These are phyloP conservation scores for Tetheella fluctuosa DNA, from an alignment of 2,888 invertebrate species.

Conservation along the genomic window DNA sequence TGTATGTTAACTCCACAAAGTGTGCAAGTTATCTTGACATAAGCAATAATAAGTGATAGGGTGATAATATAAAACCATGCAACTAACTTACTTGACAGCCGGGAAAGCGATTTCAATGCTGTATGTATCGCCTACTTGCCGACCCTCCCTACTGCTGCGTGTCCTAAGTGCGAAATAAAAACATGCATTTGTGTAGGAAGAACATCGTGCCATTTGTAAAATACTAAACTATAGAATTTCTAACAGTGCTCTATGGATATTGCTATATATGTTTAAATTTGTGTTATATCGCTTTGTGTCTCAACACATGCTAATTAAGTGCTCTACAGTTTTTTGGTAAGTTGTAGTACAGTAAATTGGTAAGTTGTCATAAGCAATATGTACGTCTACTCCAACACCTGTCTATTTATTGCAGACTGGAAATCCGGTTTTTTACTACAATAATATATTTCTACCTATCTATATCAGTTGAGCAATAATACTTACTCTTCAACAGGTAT, in stretches of 20 bases:
- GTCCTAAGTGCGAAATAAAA: conserved; percentile 86
- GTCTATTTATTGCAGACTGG: background rate
- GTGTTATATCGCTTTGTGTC: conserved; percentile 26
- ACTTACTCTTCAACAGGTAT: conserved; percentile 95
- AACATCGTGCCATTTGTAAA: conserved; percentile 60
- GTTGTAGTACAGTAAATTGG: too few species aligned
- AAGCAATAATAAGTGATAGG: conserved; percentile 39
- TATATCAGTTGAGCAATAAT: conserved; percentile 15
- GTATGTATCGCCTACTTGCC: conserved; percentile 95
- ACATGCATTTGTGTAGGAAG: conserved; percentile 80
- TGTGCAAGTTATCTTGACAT: background rate
- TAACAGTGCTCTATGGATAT: conserved; percentile 41
- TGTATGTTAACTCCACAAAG: background rate
- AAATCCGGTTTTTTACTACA: background rate
- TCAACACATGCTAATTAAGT: conserved; percentile 47
- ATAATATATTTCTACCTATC: background rate
- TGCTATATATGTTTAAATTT: conserved; percentile 24
- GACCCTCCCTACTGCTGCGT: conserved; percentile 89
- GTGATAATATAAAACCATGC: conserved; percentile 56
- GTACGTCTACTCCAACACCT: conserved; percentile 49
- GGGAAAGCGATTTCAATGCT: conserved; percentile 96
- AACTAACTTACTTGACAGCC: conserved; percentile 92
- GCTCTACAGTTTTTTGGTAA: conserved; percentile 35
- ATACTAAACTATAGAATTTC: conserved; percentile 23
- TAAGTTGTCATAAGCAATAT: conserved; percentile 22